These are phyloP conservation scores for Triplophysa tibetana DNA, from an alignment of 2,113 vertebrate species.

Conservation along the genomic window DNA sequence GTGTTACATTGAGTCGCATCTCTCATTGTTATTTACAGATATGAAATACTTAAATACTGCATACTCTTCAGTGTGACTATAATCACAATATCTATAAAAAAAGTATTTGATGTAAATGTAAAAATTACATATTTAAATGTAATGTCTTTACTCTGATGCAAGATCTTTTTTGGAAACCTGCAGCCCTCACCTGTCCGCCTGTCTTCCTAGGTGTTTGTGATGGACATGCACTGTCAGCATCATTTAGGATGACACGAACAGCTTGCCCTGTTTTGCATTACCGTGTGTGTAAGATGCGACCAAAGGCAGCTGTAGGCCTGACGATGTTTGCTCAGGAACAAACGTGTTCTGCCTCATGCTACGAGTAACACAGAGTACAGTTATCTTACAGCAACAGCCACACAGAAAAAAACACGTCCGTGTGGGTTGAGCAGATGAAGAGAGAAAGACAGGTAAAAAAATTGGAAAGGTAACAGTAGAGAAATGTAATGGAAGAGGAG, in stretches of 20 bases:
- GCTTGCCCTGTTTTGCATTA: conserved; percentile 35
- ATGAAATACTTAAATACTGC: no score
- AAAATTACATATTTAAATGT: no score
- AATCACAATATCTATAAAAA: no score
- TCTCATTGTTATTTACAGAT: no score
- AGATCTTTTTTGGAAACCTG: not conserved
- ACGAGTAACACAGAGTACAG: not conserved
- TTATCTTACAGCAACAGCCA: conserved; percentile 8
- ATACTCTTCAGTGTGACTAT: no score
- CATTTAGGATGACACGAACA: conserved; percentile 6
- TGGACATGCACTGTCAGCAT: conserved; percentile 17
- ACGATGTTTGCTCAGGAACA: conserved; percentile 10
- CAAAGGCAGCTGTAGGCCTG: conserved; percentile 12
- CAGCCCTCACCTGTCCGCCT: conserved; percentile 6
- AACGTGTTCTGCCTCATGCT: conserved; percentile 11
- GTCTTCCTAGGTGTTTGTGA: not conserved
- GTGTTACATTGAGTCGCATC: no score
- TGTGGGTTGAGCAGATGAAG: not conserved
- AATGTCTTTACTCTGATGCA: no score
- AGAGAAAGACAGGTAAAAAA: not conserved
- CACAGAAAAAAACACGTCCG: not conserved
- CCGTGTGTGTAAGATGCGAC: not conserved
- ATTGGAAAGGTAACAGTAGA: not conserved
- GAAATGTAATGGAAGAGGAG: not conserved
- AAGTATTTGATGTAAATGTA: no score